Evolutionary conservation across 2,888 invertebrate species (phyloP).

Genomic region (Epinotia brunnichana): DNA sequence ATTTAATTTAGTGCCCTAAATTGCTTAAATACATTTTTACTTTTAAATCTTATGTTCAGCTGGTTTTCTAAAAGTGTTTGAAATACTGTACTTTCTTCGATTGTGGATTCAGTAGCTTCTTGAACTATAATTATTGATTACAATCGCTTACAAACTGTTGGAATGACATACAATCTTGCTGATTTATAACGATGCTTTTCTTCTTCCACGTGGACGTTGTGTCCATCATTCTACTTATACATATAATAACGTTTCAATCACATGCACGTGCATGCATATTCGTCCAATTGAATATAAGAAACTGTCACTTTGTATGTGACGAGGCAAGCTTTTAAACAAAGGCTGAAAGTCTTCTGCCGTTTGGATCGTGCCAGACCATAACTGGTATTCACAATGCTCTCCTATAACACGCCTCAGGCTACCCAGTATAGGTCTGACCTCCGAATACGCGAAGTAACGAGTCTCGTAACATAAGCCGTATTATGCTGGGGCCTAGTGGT

Average conservation of each 20-base stretch:
- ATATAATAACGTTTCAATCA: no score
- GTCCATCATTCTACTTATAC: no score
- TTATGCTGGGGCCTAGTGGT: no score
- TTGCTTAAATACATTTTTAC: background rate
- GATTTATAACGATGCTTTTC: background rate
- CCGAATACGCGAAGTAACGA: background rate
- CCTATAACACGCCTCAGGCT: background rate
- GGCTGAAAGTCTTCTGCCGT: background rate
- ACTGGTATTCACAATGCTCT: background rate
- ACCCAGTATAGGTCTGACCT: background rate
- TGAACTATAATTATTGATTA: background rate
- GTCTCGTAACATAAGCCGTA: background rate
- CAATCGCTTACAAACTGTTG: background rate
- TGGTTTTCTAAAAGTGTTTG: background rate
- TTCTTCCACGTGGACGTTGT: background rate
- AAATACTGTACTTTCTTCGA: background rate
- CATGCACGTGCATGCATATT: background rate
- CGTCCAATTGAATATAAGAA: background rate
- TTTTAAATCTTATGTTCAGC: background rate
- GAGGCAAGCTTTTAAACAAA: background rate
- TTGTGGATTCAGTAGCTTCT: background rate
- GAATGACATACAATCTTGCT: no score
- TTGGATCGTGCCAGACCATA: background rate
- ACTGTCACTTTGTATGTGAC: background rate
- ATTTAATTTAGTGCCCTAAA: conserved; percentile 26